Percentiles rank a stretch among this genome's conserved stretches.
Evolutionary conservation across 2,888 invertebrate species (phyloP).

Genomic region (Salpingus planirostris): DNA sequence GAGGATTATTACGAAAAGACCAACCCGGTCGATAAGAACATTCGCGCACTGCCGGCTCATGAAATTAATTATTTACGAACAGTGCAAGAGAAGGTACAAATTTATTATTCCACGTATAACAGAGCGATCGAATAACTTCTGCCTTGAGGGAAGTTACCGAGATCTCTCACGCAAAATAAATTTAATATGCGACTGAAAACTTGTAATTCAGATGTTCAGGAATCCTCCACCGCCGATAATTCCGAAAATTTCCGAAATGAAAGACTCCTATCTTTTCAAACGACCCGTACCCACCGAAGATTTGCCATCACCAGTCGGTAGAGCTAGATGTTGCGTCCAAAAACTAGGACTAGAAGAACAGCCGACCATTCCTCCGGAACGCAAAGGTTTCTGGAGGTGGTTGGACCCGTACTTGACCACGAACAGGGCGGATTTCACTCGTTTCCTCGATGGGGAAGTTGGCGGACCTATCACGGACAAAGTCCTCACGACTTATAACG

Average conservation of each 20-base stretch:
- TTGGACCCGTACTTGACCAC: conserved; percentile 41
- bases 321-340: conserved; percentile 3
- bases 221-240: conserved; percentile 9
- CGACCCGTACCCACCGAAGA: neutral
- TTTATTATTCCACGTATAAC: no score
- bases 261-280: conserved; percentile 5
- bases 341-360: conserved; percentile 24
- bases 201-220: neutral
- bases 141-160: no score
- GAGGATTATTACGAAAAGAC: conserved; percentile 2
- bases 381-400: conserved; percentile 34
- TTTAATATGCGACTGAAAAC: no score
- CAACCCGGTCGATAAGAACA: conserved; percentile 1
- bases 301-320: neutral
- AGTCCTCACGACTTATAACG: conserved; percentile 38
- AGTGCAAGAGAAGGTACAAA: conserved; percentile 13
- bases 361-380: conserved; percentile 33
- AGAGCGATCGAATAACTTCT: no score
- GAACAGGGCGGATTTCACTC: conserved; percentile 29
- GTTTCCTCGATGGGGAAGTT: conserved; percentile 22
- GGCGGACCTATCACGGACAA: conserved; percentile 32
- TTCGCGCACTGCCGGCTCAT: neutral
- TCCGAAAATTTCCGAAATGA: conserved; percentile 9
- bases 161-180: no score
- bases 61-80: conserved; percentile 1